Conservation (phyloP, 1,140 invertebrate species). For the Heliothis subflexa region DNA sequence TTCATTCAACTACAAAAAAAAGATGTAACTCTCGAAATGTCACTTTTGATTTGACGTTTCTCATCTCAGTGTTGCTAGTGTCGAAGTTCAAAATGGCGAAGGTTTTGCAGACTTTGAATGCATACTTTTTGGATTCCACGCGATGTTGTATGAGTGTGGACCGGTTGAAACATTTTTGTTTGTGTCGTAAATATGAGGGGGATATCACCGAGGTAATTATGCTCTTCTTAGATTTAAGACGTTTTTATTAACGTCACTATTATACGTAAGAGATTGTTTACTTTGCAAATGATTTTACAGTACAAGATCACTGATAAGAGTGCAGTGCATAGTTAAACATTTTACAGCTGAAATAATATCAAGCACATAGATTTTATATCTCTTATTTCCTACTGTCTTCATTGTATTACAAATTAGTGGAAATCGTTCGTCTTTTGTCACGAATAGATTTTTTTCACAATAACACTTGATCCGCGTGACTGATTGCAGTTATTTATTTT, state of each 20-base stretch:
- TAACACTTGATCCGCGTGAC: not conserved
- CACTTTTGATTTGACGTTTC: constrained; percentile 54
- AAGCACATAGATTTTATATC: not conserved
- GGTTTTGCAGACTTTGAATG: constrained; percentile 76
- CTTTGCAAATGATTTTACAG: not conserved
- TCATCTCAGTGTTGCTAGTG: constrained; percentile 49
- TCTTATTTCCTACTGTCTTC: not conserved
- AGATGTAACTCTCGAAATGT: constrained; percentile 44
- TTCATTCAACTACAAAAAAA: constrained; percentile 45
- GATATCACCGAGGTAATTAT: constrained; percentile 60
- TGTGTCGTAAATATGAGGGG: constrained; percentile 72
- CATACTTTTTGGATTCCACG: constrained; percentile 72
- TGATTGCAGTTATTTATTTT: constrained; percentile 14
- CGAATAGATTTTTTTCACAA: not conserved
- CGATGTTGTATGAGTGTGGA: constrained; percentile 77
- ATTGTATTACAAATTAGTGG: not conserved
- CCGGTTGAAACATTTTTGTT: constrained; percentile 78
- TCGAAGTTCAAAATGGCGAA: constrained; percentile 67
- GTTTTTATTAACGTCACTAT: not conserved
- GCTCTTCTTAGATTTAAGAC: not conserved
- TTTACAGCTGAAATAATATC: not conserved
- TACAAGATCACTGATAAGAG: constrained; percentile 4
- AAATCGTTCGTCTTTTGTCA: constrained; percentile 22
- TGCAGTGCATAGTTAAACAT: not conserved
- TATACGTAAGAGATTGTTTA: constrained; percentile 3